Percentiles rank a stretch among this genome's conserved stretches.
Conservation (phyloP, 2,888 invertebrate genomes). For the Parthenolecanium corni region DNA sequence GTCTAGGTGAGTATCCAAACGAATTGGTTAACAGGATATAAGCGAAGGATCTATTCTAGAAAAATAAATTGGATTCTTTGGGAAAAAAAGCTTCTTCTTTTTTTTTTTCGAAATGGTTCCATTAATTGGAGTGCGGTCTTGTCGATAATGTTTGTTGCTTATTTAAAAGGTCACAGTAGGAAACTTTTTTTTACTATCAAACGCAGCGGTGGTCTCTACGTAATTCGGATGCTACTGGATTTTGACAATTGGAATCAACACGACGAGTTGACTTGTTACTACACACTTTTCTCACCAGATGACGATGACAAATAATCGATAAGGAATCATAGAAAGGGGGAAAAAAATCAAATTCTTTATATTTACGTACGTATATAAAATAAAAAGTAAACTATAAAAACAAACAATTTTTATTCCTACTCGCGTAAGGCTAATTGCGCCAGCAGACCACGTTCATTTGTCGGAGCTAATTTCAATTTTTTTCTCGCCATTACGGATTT, state of each 20-base stretch:
- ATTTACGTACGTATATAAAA: background rate
- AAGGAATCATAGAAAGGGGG: too few species aligned
- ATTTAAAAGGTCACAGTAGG: slow-evolving; percentile 16
- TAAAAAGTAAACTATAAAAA: background rate
- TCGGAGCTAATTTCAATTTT: slow-evolving; percentile 4
- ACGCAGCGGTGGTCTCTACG: slow-evolving; percentile 24
- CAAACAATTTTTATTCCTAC: background rate
- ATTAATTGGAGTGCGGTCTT: slow-evolving; percentile 26
- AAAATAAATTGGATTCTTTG: slow-evolving; percentile 4
- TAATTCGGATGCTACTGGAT: slow-evolving; percentile 17
- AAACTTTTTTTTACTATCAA: background rate
- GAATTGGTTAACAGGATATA: too few species aligned
- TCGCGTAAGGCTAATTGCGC: background rate
- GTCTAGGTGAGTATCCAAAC: background rate
- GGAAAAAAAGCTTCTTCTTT: slow-evolving; percentile 1
- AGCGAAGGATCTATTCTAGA: background rate
- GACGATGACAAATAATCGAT: too few species aligned
- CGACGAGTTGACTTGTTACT: background rate
- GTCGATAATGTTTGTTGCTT: slow-evolving; percentile 11
- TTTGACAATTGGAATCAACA: slow-evolving; percentile 22
- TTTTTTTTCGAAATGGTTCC: too few species aligned
- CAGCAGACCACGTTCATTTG: background rate
- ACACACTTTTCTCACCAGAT: background rate
- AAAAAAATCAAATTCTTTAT: too few species aligned
- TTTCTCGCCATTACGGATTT: background rate